Base-by-base conservation (phyloP, 2,113 vertebrate genomes). In the Todiramphus chloris region DNA sequence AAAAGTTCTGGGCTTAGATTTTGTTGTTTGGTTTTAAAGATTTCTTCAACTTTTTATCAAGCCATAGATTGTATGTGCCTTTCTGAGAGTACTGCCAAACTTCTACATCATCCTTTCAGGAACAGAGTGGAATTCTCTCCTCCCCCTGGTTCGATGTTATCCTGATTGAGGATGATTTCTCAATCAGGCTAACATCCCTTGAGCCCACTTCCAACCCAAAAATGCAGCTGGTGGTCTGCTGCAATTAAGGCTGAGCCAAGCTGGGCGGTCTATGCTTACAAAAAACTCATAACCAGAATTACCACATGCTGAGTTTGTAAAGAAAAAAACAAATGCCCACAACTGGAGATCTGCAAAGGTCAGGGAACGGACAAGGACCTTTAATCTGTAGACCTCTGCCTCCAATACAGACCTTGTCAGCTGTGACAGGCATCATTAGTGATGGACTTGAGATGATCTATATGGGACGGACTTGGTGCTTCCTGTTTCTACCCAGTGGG, bases 331-430 rank as follows among this genome's bases (percentile, higher is more conserved):
- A 46, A 83, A 64, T 43, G 33, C 16, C 33, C 83, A 21, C 87
- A 96, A 83, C 91, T 87, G 83, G 76, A 13, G 51, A 68, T 63
- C 83, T 92, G 39, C 41, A 92, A 83, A 86, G 76, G 88, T 92
- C 88, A 92, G 78, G 79, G 43, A 41, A 87, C 8, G 5, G 60
- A 95, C 76, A 78, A 75, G 79, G 79, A 81, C 83, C 88, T 88
- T 94, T 92, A 79, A 80, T 77, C 43, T 59, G 30, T 19, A 43
- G 43, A 58, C 24, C 60, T 51, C 56, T 63, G 30, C 16, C 27
- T 70, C 50, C 59, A 63, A 18, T 35, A 68, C 37, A 80, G 78
- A 69, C n/a, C 50, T 73, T 85, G 60, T 92, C 88, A 92, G 69
- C 69, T 82, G 76, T 92, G 88, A 89, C 79, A 90, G 62, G 62